Evolutionary conservation across 2,797 vertebrate genomes (phyloP).

Genomic region (Bradypodion ventrale): DNA sequence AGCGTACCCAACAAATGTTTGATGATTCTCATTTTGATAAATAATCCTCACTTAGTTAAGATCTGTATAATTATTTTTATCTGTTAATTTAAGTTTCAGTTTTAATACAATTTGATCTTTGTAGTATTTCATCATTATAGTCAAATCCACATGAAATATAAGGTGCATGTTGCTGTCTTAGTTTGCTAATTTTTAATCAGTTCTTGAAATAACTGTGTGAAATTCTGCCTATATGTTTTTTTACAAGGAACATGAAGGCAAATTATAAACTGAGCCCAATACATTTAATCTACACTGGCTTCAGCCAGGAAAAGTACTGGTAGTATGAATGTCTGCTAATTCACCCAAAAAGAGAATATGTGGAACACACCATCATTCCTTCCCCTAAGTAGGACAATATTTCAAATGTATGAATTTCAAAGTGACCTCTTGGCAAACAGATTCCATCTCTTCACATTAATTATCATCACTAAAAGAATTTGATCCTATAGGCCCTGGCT

Average conservation of each 20-base stretch:
- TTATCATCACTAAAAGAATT: slow-evolving; percentile 2
- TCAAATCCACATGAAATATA: not conserved
- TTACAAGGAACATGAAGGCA: not conserved
- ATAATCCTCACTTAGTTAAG: too few relatives aligned
- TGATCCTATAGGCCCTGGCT: not conserved
- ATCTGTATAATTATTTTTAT: too few relatives aligned
- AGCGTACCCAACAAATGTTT: too few relatives aligned
- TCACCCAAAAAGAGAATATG: not conserved
- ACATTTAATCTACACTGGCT: not conserved
- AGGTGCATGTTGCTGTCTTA: not conserved
- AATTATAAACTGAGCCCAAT: not conserved
- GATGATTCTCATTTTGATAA: too few relatives aligned
- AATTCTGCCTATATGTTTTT: not conserved
- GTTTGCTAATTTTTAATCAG: not conserved
- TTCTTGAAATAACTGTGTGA: not conserved
- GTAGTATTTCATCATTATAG: too few relatives aligned
- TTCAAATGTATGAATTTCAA: not conserved
- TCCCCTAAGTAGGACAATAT: not conserved
- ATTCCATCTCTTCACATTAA: not conserved
- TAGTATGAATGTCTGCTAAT: not conserved
- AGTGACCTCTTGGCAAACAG: not conserved
- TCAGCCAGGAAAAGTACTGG: not conserved
- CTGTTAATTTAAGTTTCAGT: too few relatives aligned
- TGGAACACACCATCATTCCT: not conserved
- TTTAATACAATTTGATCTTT: too few relatives aligned